Percentiles rank a stretch among this genome's conserved stretches.
phyloP scores from a whole-genome alignment of 2,888 invertebrate species.

The Hylaea fasciaria region DNA sequence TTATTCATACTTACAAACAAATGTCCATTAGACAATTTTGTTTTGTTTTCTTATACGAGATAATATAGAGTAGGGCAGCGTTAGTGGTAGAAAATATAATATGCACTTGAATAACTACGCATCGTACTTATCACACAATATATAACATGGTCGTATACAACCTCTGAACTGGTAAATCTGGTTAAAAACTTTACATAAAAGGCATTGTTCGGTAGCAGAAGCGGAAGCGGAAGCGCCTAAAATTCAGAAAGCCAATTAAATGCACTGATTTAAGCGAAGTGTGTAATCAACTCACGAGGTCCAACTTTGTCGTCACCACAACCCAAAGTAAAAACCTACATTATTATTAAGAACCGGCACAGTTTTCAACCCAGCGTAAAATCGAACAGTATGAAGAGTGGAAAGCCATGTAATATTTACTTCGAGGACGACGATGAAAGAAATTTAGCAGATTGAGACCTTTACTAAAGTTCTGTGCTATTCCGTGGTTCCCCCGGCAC shows the following conservation, averaged over 20 bases:
- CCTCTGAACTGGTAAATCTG: background rate
- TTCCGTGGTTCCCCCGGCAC: slow-evolving; percentile 23
- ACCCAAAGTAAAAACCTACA: background rate
- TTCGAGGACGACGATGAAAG: background rate
- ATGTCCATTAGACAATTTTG: background rate
- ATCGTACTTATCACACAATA: no score
- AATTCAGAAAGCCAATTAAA: background rate
- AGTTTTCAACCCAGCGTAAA: background rate
- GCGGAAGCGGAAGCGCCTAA: background rate
- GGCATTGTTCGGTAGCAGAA: background rate
- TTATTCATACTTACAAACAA: background rate
- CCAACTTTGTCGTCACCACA: background rate
- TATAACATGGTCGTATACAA: no score
- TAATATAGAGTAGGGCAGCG: no score
- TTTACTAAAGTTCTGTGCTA: slow-evolving; percentile 12
- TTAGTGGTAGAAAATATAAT: no score
- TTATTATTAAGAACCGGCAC: background rate
- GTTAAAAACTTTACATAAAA: background rate
- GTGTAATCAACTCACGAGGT: background rate
- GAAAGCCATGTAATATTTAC: slow-evolving; percentile 3
- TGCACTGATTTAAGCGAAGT: background rate
- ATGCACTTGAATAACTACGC: no score
- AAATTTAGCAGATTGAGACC: slow-evolving; percentile 1
- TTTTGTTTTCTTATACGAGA: no score
- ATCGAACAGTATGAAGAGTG: background rate